phyloP scores from a whole-genome alignment of 1,140 invertebrate species.

The Drosophila punjabiensis region DNA sequence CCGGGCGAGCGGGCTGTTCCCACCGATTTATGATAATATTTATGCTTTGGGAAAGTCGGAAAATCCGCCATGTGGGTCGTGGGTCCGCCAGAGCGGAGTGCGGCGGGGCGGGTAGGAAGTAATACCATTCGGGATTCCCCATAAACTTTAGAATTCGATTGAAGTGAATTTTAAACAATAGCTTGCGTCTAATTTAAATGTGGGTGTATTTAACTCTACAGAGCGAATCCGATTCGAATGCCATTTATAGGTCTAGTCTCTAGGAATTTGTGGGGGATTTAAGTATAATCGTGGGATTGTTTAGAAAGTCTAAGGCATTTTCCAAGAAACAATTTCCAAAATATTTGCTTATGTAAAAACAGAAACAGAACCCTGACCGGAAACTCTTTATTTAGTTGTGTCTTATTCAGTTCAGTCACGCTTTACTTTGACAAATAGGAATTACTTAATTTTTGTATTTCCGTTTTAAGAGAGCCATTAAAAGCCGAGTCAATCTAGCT shows the following conservation, averaged over 20 bases:
- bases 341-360: background rate
- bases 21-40: constrained; percentile 67
- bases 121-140: constrained; percentile 45
- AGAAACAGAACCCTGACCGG: background rate
- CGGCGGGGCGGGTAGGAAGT: constrained; percentile 14
- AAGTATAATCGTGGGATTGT: constrained; percentile 20
- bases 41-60: constrained; percentile 54
- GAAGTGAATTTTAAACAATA: constrained; percentile 55
- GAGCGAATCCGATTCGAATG: constrained; percentile 2
- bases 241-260: constrained; percentile 8
- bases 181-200: constrained; percentile 18
- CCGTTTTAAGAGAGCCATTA: no score
- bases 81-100: background rate
- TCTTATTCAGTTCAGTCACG: no score
- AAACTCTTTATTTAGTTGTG: background rate
- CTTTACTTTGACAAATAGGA: no score
- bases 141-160: constrained; percentile 64
- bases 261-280: constrained; percentile 20
- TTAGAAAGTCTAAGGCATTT: background rate
- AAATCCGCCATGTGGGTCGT: constrained; percentile 32
- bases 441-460: background rate
- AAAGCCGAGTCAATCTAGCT: background rate
- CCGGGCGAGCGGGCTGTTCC: constrained; percentile 24
- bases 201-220: constrained; percentile 26
- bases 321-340: background rate